Evolutionary conservation across 2,888 invertebrate species (phyloP).

Genomic region (Sipha maydis): DNA sequence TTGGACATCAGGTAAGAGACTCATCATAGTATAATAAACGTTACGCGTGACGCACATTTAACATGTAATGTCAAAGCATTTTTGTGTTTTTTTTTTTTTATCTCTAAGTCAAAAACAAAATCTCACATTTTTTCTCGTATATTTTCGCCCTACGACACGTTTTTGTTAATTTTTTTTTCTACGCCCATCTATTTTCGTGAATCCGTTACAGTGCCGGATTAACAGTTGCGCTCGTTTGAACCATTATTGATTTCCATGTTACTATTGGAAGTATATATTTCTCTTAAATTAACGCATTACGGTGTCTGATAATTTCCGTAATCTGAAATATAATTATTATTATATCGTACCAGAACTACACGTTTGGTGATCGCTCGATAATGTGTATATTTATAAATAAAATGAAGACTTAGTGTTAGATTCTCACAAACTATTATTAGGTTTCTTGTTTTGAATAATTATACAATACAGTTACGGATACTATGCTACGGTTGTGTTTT

Average conservation of each 20-base stretch:
- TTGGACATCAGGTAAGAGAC: conserved; percentile 52
- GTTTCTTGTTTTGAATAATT: background rate
- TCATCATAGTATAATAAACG: background rate
- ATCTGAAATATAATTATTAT: too few relatives aligned
- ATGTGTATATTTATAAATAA: background rate
- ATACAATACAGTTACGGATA: background rate
- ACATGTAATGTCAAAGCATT: too few relatives aligned
- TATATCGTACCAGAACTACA: too few relatives aligned
- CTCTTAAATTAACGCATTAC: too few relatives aligned
- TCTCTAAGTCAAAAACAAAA: background rate
- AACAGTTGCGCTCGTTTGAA: too few relatives aligned
- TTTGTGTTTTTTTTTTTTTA: background rate
- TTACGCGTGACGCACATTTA: background rate
- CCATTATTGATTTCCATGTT: too few relatives aligned
- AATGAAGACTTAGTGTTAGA: too few relatives aligned
- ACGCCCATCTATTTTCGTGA: too few relatives aligned
- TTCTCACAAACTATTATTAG: background rate
- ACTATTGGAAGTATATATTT: too few relatives aligned
- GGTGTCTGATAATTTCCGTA: too few relatives aligned
- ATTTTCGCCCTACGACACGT: background rate
- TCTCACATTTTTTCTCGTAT: background rate
- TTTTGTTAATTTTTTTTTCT: background rate
- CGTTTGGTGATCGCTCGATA: background rate
- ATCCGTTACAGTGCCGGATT: too few relatives aligned
- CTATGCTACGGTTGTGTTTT: background rate